These are phyloP conservation scores for Mormyrops attenuatus DNA, from an alignment of 2,797 vertebrate genomes.

Conservation along the genomic window DNA sequence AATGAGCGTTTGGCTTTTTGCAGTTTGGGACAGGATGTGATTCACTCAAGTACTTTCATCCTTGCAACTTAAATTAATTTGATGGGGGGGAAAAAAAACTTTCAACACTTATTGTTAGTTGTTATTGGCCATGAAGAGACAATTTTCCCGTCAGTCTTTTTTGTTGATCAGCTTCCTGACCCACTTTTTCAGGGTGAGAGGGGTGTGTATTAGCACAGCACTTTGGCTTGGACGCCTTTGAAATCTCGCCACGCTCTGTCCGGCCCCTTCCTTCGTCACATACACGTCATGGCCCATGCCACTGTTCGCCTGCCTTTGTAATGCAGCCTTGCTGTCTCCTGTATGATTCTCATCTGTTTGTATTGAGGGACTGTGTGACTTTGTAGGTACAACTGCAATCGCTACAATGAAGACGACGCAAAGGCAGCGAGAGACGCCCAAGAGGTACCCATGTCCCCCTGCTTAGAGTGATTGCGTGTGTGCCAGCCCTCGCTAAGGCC, in stretches of 20 bases:
- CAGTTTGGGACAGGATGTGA: background rate
- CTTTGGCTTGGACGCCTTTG: background rate
- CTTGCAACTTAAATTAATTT: background rate
- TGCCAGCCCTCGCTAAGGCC: too few species aligned
- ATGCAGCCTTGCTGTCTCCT: background rate
- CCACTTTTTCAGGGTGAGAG: background rate
- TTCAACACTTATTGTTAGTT: background rate
- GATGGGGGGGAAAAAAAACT: background rate
- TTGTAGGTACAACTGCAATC: constrained; percentile 98
- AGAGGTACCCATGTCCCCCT: constrained; percentile 65
- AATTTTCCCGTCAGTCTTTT: background rate
- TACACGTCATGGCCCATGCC: background rate
- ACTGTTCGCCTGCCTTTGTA: background rate
- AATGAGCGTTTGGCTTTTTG: background rate
- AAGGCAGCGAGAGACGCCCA: constrained; percentile 98
- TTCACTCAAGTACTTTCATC: background rate
- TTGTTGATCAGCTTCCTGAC: background rate
- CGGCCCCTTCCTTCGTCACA: background rate
- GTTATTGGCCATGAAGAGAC: background rate
- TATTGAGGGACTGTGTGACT: background rate
- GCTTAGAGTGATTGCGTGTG: background rate
- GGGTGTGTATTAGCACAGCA: background rate
- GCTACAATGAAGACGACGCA: constrained; percentile 98
- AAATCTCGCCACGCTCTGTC: background rate
- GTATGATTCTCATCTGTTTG: background rate